These are phyloP conservation scores for Dascillus cervinus DNA, from an alignment of 2,888 invertebrate species.

Conservation along the genomic window DNA sequence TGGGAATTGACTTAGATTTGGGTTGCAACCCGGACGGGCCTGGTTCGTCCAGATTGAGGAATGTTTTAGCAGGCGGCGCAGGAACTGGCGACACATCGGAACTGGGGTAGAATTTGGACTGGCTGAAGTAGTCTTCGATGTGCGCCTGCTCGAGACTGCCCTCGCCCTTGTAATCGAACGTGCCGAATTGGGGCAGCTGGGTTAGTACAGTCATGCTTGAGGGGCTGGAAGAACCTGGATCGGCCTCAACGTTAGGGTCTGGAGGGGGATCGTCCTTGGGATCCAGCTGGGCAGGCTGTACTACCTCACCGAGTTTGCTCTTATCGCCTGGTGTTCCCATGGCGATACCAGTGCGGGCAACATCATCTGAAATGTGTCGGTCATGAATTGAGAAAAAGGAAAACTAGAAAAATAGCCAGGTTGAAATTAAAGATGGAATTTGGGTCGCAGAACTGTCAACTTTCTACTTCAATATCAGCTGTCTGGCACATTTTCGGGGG, in stretches of 20 bases:
- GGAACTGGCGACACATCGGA: slow-evolving; percentile 18
- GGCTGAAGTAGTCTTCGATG: slow-evolving; percentile 34
- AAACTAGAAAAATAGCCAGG: background rate
- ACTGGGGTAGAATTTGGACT: slow-evolving; percentile 30
- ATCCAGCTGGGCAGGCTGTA: slow-evolving; percentile 24
- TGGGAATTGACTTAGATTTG: slow-evolving; percentile 10
- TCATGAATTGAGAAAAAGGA: background rate
- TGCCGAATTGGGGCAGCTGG: slow-evolving; percentile 14
- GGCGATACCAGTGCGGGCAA: slow-evolving; percentile 42
- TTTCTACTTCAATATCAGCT: slow-evolving; percentile 38
- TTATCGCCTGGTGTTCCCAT: slow-evolving; percentile 46
- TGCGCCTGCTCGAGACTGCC: slow-evolving; percentile 30
- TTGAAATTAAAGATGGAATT: slow-evolving; percentile 28
- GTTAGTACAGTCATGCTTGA: slow-evolving; percentile 22
- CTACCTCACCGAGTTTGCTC: slow-evolving; percentile 36
- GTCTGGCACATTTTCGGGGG: slow-evolving; percentile 23
- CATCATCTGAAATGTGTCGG: slow-evolving; percentile 43
- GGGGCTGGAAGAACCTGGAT: slow-evolving; percentile 7
- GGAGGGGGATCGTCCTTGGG: slow-evolving; percentile 16
- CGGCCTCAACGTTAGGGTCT: slow-evolving; percentile 11
- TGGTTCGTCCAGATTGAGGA: slow-evolving; percentile 30
- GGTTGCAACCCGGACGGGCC: slow-evolving; percentile 40
- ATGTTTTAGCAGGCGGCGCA: slow-evolving; percentile 23
- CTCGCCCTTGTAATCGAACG: slow-evolving; percentile 17
- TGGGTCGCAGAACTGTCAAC: slow-evolving; percentile 39